These are phyloP conservation scores for Dipodomys merriami DNA, from an alignment of 2,113 vertebrate genomes.

Conservation along the genomic window DNA sequence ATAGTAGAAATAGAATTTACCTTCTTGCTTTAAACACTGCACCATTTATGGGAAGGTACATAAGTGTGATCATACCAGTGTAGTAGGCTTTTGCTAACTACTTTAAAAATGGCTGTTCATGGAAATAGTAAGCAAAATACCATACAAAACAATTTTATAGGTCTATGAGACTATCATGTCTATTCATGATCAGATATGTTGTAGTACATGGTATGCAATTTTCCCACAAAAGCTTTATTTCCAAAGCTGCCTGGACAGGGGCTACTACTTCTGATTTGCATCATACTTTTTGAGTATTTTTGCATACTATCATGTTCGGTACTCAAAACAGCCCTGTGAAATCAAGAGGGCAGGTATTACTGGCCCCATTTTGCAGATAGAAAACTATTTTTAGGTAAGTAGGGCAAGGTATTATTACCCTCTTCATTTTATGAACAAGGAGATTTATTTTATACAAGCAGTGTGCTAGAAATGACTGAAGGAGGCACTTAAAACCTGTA, in stretches of 20 bases:
- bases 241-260: background rate
- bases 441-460: conserved; percentile 54
- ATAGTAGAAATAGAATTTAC: conserved; percentile 48
- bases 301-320: background rate
- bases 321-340: conserved; percentile 36
- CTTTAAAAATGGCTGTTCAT: conserved; percentile 4
- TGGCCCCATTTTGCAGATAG: conserved; percentile 61
- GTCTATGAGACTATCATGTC: background rate
- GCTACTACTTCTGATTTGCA: background rate
- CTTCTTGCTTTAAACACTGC: conserved; percentile 42
- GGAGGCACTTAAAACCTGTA: conserved; percentile 3
- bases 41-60: background rate
- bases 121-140: background rate
- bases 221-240: background rate
- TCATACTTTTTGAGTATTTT: background rate
- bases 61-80: background rate
- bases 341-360: conserved; percentile 63
- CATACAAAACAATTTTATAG: background rate
- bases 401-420: conserved; percentile 68
- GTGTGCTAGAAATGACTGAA: conserved; percentile 51
- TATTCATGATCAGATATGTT: background rate
- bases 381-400: conserved; percentile 76
- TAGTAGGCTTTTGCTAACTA: too few relatives aligned
- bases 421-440: conserved; percentile 75
- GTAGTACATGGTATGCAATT: background rate